Base-by-base conservation (phyloP, 2,113 vertebrate species). In the Mesitornis unicolor region DNA sequence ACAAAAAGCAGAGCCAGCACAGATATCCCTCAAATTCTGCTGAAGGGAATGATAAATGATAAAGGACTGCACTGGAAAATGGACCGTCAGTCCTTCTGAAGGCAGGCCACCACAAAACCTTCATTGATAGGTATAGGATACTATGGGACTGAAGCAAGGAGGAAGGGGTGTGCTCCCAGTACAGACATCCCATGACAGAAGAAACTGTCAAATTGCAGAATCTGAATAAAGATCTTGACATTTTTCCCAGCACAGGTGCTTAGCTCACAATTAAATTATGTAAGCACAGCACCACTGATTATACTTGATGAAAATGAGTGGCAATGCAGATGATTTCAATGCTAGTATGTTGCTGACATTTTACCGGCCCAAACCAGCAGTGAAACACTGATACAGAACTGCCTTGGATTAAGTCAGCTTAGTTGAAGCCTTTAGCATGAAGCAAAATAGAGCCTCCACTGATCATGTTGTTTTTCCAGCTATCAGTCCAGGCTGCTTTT, bases 101-200 rank as follows among this genome's bases (percentile, higher is more conserved):
- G 33, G 16, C 24, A 85, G 28, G 13, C 16, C 71, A 89, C 14
- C 33, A 68, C 31, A 85, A 60, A 85, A 68, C 16, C 35, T 47
- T 50, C 38, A n/a, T 6, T 13, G 4, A 47, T 9, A 75, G 15
- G 7, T 45, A 22, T 0, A 65, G 42, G 29, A 48, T 31, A 28
- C 22, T 43, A 73, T 33, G 33, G 15, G 43, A 63, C 22, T 67
- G 36, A 65, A 69, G n/a, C 19, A 76, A 79, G 33, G 51, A 80
- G 54, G 43, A 45, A 79, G 20, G 7, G 7, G 2, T 56, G 10
- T 9, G 6, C 11, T 73, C 13, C 20, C 1, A 1, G 4, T 11
- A 29, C 1, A 8, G 73, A 42, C 17, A 26, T 33, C 60, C 35
- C 11, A 19, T 9, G 6, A 74, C 7, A 65, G 26, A 61, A n/a